Percentiles rank a stretch among this genome's conserved stretches.
phyloP scores from a whole-genome alignment of 2,888 invertebrate species.

The Bembecia ichneumoniformis region DNA sequence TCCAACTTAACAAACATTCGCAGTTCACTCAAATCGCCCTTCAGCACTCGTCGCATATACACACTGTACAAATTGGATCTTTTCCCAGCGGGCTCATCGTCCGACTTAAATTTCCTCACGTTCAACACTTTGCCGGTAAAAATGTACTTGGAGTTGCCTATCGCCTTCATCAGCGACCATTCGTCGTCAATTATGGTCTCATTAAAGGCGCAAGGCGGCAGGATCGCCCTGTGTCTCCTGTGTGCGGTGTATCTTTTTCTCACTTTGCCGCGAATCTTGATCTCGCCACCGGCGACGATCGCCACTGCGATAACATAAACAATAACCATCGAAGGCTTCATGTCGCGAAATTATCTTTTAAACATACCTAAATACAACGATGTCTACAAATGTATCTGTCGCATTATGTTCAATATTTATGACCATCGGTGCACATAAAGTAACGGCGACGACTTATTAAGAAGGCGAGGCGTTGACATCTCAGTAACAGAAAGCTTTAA shows the following conservation, averaged over 20 bases:
- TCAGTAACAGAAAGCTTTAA: constrained; percentile 52
- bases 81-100: constrained; percentile 31
- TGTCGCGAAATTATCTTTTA: constrained; percentile 43
- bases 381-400: constrained; percentile 58
- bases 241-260: constrained; percentile 53
- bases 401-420: constrained; percentile 65
- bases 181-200: constrained; percentile 65
- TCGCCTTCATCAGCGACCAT: constrained; percentile 65
- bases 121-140: constrained; percentile 67
- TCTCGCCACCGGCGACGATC: constrained; percentile 54
- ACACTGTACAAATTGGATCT: constrained; percentile 60
- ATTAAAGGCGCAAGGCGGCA: constrained; percentile 64
- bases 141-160: constrained; percentile 63
- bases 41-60: constrained; percentile 58
- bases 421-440: constrained; percentile 44
- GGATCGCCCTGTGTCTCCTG: constrained; percentile 52
- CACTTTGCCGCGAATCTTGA: constrained; percentile 63
- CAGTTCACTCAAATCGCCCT: constrained; percentile 55
- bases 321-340: constrained; percentile 56
- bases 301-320: constrained; percentile 56
- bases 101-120: constrained; percentile 50
- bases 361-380: constrained; percentile 41
- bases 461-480: constrained; percentile 52
- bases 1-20: constrained; percentile 49
- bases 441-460: constrained; percentile 48